phyloP scores from a whole-genome alignment of 2,888 invertebrate genomes.

The Caenorhabditis parvicauda region DNA sequence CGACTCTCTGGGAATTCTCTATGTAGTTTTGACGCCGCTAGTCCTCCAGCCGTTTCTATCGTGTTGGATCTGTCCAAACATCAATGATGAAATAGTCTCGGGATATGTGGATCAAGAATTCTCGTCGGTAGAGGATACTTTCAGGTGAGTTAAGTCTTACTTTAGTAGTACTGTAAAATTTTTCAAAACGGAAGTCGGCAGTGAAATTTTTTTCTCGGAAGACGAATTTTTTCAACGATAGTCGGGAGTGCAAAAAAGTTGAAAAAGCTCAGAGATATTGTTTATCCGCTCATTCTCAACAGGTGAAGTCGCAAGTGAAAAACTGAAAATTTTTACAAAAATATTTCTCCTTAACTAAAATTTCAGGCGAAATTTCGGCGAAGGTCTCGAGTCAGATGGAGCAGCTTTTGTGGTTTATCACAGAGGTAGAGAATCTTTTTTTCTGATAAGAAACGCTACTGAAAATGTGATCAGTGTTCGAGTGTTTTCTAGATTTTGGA shows the following conservation, averaged over 20 bases:
- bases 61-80: conserved; percentile 24
- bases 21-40: conserved; percentile 16
- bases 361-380: conserved; percentile 62
- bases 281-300: no score
- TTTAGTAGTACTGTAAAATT: no score
- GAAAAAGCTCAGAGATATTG: no score
- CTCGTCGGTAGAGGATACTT: conserved; percentile 24
- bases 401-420: conserved; percentile 64
- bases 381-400: conserved; percentile 63
- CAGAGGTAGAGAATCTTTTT: conserved; percentile 54
- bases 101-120: conserved; percentile 36
- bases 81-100: conserved; percentile 26
- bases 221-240: no score
- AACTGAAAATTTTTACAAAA: neutral
- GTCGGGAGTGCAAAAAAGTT: no score
- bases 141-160: conserved; percentile 39
- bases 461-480: no score
- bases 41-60: conserved; percentile 24
- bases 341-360: neutral
- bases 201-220: no score
- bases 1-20: conserved; percentile 16
- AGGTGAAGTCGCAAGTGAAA: no score
- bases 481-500: no score
- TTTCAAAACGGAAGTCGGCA: no score
- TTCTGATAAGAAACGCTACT: no score